These are phyloP conservation scores for Corydoras sp. DNA, from an alignment of 2,113 vertebrate genomes.

Conservation along the genomic window DNA sequence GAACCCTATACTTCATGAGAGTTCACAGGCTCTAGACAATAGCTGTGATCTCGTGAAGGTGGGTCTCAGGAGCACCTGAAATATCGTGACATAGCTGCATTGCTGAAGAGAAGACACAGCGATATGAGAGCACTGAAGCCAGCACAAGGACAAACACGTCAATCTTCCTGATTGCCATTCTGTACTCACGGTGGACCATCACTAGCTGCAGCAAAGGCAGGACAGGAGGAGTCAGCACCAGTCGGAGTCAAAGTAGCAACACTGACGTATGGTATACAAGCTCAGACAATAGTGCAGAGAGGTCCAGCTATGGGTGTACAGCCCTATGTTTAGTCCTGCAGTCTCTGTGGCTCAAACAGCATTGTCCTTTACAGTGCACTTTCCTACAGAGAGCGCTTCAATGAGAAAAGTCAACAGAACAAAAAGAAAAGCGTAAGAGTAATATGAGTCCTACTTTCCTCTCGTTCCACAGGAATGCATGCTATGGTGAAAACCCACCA, in stretches of 20 bases:
- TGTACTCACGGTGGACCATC: conserved; percentile 9
- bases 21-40: conserved; percentile 29
- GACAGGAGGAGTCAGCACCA: conserved; percentile 65
- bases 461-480: not conserved
- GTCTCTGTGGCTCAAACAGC: not conserved
- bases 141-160: conserved; percentile 30
- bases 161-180: not conserved
- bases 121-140: conserved; percentile 30
- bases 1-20: conserved; percentile 30
- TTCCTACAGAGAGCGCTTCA: not conserved
- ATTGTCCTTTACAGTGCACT: conserved; percentile 7
- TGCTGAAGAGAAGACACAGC: conserved; percentile 36
- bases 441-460: not conserved
- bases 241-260: conserved; percentile 46
- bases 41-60: conserved; percentile 20
- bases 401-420: not conserved
- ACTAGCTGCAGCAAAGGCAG: no score
- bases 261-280: conserved; percentile 30
- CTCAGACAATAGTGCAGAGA: conserved; percentile 27
- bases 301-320: not conserved
- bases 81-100: conserved; percentile 34
- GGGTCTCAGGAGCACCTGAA: conserved; percentile 45
- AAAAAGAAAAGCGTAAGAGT: not conserved
- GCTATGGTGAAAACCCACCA: not conserved
- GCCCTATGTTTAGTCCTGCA: not conserved